Base-by-base conservation (phyloP, 2,113 vertebrate species). In the Corynorhinus townsendii region DNA sequence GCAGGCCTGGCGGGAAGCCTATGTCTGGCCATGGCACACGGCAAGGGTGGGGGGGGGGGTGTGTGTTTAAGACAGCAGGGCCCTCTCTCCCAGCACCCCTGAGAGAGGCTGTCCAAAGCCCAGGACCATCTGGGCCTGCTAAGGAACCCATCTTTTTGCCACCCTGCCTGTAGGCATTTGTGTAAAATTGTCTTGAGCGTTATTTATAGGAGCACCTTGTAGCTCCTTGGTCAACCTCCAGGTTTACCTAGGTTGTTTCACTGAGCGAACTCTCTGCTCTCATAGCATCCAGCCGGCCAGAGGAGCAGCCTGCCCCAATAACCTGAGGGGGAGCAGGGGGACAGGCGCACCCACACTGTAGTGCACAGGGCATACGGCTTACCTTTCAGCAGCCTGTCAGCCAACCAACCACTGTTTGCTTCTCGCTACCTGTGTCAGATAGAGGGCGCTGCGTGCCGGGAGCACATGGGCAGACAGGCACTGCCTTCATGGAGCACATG, bases 171-270 rank as follows among this genome's bases (percentile, higher is more conserved):
- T 64, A 30, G 28, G 40, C 16, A 4, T 81, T 73, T 84, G 76
- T 56, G 28, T 86, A 20, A 73, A 49, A 84, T 54, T 38, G 26
- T 43, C 68, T 30, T 19, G 17, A 35, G 4, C 82, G 5, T 86
- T 40, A 52, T 91, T 87, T 83, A 77, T 45, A 95, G 30, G 35
- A 77, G 35, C 8, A 20, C 33, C 66, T n/a, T 72, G 49, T 47
- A 26, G 52, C 69, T 71, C 80, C 66, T 38, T 62, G 72, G 71
- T 33, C 28, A 0, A 40, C 45, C n/a, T 66, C 24, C 47, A 72
- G 73, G n/a, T 69, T 64, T 49, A 24, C n/a, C 26, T 17, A 15
- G 30, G 75, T 73, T 66, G 35, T 76, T 72, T 83, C 40, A 5
- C 83, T 20, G 49, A 81, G 52, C 8, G 14, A 22, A 35, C 14